Evolutionary conservation across 2,113 vertebrate species (phyloP), one percentile per base, ranked within the genome.

Genomic region (Nettapus auritus): DNA sequence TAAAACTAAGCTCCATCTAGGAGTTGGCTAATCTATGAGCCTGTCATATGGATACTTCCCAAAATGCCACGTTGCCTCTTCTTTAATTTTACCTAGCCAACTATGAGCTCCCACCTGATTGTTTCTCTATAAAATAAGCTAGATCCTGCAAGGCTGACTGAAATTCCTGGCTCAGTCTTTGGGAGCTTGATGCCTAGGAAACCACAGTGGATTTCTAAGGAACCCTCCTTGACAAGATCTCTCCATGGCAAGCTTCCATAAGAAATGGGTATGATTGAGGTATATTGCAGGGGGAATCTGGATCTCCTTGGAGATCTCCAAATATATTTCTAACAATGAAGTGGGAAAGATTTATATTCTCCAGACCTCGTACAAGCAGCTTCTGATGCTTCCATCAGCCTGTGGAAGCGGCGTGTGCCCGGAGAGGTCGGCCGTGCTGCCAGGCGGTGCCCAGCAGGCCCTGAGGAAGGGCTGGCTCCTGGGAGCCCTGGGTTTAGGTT

Each of bases 401-500:
- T 80, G 62, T 21, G 20, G 44, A 2, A 33, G 29, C 60, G 31
- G 34, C 13, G 4, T 70, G 64, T n/a, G 8, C 17, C 29, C 36
- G 69, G 38, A 33, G 50, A 57, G 38, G 18, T 44, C 29, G 19
- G 9, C 11, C 14, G 10, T 25, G 77, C 87, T 81, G 68, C 53
- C 68, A 55, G 1, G 1, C 13, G 34, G 25, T 0, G 1, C 46
- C 46, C 46, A 21, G 46, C 46, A 22, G 46, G 46, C 20, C 46
- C 20, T 48, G 46, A 48, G 46, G 20, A 59, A 52, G 70, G 17
- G 7, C 16, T 71, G 55, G 34, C 63, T 79, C 53, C 18, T 36
- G 80, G 38, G 66, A 91, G 46, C 36, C n/a, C 15, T 36, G n/a
- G 44, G n/a, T 82, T 95, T 76, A 36, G n/a, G 50, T 95, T 93